A percentile compares a stretch with the other conserved stretches of the same genome.
Evolutionary conservation across 2,888 invertebrate species (phyloP).

Genomic region (Synergus umbraculus): DNA sequence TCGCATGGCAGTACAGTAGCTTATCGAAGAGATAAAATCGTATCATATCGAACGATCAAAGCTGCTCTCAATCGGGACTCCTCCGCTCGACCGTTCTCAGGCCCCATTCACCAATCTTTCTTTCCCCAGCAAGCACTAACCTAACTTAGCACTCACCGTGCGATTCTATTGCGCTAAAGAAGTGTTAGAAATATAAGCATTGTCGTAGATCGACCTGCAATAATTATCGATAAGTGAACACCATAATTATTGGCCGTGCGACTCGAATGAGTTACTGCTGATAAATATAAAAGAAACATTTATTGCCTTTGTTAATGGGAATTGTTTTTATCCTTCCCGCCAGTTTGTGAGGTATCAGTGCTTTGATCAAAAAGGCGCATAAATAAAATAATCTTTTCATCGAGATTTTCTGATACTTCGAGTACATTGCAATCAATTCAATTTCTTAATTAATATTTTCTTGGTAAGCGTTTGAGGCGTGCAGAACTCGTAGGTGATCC

Average conservation of each 20-base stretch:
- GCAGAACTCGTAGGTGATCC: slow-evolving; percentile 2
- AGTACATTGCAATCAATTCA: slow-evolving; percentile 21
- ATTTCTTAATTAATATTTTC: slow-evolving; percentile 41
- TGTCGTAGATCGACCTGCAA: slow-evolving; percentile 37
- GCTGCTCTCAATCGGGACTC: slow-evolving; percentile 53
- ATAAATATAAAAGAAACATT: slow-evolving; percentile 27
- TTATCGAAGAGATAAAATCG: slow-evolving; percentile 52
- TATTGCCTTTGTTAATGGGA: slow-evolving; percentile 33
- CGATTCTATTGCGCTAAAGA: neutral
- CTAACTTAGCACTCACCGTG: neutral
- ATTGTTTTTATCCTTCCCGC: slow-evolving; percentile 22
- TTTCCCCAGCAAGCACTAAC: neutral
- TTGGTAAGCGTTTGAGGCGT: neutral
- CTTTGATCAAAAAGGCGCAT: slow-evolving; percentile 37
- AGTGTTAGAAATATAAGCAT: slow-evolving; percentile 39
- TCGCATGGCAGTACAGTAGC: slow-evolving; percentile 55
- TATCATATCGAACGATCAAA: slow-evolving; percentile 51
- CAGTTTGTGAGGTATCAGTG: slow-evolving; percentile 4
- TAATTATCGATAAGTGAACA: slow-evolving; percentile 38
- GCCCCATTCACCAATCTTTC: slow-evolving; percentile 36
- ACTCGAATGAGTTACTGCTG: slow-evolving; percentile 18
- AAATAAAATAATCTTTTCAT: slow-evolving; percentile 38
- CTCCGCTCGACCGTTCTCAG: slow-evolving; percentile 53
- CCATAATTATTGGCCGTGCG: slow-evolving; percentile 37
- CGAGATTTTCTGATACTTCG: slow-evolving; percentile 16